Evolutionary conservation across 2,113 vertebrate species (phyloP), one percentile per base, ranked within the genome.

Genomic region (Pongo abelii): DNA sequence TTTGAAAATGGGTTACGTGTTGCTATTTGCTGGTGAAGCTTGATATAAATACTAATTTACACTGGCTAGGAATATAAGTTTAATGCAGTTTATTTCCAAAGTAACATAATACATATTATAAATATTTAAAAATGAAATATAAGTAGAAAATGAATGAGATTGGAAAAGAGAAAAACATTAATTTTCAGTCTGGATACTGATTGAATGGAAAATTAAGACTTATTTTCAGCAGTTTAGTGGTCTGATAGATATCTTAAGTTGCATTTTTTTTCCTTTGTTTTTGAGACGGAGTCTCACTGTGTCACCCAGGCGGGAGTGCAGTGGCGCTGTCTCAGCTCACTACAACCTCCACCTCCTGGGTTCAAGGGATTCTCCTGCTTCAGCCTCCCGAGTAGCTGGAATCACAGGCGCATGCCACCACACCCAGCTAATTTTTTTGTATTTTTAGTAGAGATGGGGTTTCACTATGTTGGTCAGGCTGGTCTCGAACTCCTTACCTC

Each of bases 151-250:
- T 92, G 23, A 89, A 40, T 69, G 38, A 75, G 90, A 72, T 48
- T 35, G 48, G 46, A 81, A 89, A 92, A 75, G 8, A 67, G 46
- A 96, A 89, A 89, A 93, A 83, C 32, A 93, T 89, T 86, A 92
- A 46, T 67, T 79, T 96, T 81, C 77, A 77, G 32, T 91, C 38
- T 79, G 52, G n/a, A 27, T 93, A 87, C 59, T 57, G 77, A 67
- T 48, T 88, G 72, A 87, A 84, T 96, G 70, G 87, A 88, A 91
- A 91, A 93, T 88, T 40, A 50, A 93, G 48, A 80, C 40, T 97
- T 78, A 84, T 46, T 93, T 91, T 91, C 64, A 84, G 61, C 43
- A 95, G 57, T 80, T 59, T 95, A 89, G 81, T 72, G 30, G 25
- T 48, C 80, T 91, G 30, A 84, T 93, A 83, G 35, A 40, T 93